Percentiles rank a stretch among this genome's conserved stretches.
Conservation (phyloP, 2,888 invertebrate species). For the Drosophila suboccidentalis region DNA sequence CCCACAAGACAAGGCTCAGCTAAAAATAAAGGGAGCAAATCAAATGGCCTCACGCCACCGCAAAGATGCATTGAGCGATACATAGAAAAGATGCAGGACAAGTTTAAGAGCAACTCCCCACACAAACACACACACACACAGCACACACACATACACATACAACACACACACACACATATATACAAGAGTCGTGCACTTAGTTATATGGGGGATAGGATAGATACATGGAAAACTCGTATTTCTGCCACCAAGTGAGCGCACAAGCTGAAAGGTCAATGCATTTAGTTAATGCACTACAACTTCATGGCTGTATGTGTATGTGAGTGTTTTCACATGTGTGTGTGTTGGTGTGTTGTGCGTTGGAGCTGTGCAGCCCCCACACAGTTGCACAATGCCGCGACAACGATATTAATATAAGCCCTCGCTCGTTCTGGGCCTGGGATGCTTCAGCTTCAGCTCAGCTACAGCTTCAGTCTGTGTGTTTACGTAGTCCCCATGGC, state of each 20-base stretch:
- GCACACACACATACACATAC: too few relatives aligned
- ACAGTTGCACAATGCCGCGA: slow-evolving; percentile 50
- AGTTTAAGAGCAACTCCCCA: slow-evolving; percentile 76
- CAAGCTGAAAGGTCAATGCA: slow-evolving; percentile 76
- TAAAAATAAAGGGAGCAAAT: slow-evolving; percentile 75
- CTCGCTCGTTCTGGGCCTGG: slow-evolving; percentile 20
- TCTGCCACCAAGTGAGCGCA: slow-evolving; percentile 68
- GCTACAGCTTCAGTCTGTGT: neutral
- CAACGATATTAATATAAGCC: slow-evolving; percentile 64
- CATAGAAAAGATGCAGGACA: slow-evolving; percentile 78
- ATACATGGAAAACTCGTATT: slow-evolving; percentile 79
- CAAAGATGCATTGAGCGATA: slow-evolving; percentile 53
- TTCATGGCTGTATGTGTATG: slow-evolving; percentile 31
- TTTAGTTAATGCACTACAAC: slow-evolving; percentile 74
- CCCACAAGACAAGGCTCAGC: slow-evolving; percentile 46
- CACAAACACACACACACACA: slow-evolving; percentile 34
- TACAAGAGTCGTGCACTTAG: slow-evolving; percentile 55
- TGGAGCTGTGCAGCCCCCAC: slow-evolving; percentile 70
- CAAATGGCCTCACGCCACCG: slow-evolving; percentile 71
- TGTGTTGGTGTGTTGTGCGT: slow-evolving; percentile 28
- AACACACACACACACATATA: slow-evolving; percentile 25
- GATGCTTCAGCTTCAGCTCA: slow-evolving; percentile 6
- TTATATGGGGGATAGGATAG: slow-evolving; percentile 61
- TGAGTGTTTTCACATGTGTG: slow-evolving; percentile 27
- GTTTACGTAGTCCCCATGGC: slow-evolving; percentile 26